Evolutionary conservation across 2,888 invertebrate species (phyloP), one percentile per base, ranked within the genome.

Genomic region (Synergus gifuensis): DNA sequence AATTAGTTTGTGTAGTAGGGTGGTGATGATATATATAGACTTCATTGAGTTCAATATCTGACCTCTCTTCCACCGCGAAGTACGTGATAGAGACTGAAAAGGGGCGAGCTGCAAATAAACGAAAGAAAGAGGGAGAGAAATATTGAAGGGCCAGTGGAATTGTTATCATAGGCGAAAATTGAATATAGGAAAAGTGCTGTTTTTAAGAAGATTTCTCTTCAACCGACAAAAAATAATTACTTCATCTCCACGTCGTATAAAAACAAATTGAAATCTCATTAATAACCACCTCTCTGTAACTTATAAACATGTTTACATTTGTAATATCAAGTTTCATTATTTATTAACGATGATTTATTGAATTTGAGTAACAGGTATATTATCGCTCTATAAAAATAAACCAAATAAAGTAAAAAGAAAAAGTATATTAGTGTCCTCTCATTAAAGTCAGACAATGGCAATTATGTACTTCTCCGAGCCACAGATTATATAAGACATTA

Each of bases 1-100:
- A 86, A 86, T 86, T 86, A 84, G 83, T 84, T 82, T 84, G 83
- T 85, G 78, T 84, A 82, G 82, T 42, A 58, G 79, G 84, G 83
- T 80, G 82, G 81, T 76, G 80, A 28, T 80, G 54, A 76, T 76
- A 80, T 69, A 76, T 83, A 82, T 84, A 81, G 81, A 84, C 82
- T 83, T 83, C 81, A 83, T 84, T 85, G 83, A 82, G 81, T 80
- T 80, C 82, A 84, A 85, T 85, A 85, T 84, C 82, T 82, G 76
- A 64, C 78, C 78, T 76, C 64, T 64, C 67, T 42, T 46, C 73
- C 60, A 78, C 63, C 77, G 44, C 76, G 63, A 79, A 46, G 40
- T 79, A 76, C 76, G 40, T 54, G 76, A 73, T 77, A 49, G 64
- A 62, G 44, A 46, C 49, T 49, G 58, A 58, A 67, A 78, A 63